A percentile compares a stretch with the other conserved stretches of the same genome.
Conservation (phyloP, 2,113 vertebrate genomes). For the Ascaphus truei region DNA sequence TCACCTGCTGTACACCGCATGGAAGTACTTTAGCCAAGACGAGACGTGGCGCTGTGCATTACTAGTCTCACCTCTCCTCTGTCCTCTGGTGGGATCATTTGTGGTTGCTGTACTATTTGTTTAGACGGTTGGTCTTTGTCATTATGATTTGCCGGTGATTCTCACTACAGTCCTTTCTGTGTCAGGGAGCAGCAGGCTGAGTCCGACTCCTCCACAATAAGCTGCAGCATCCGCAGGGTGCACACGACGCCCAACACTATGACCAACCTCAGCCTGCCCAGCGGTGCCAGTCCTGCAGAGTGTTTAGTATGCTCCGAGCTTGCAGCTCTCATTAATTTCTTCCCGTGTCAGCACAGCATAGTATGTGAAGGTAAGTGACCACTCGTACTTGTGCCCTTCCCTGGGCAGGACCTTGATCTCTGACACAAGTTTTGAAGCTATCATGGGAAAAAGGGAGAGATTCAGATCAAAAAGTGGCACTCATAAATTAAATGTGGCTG, state of each 20-base stretch:
- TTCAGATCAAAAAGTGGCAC: too few relatives aligned
- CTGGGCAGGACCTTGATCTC: too few relatives aligned
- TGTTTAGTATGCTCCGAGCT: constrained; percentile 97
- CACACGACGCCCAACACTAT: constrained; percentile 90
- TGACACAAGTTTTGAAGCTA: too few relatives aligned
- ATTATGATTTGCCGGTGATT: neutral
- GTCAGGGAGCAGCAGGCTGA: constrained; percentile 75
- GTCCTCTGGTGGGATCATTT: too few relatives aligned
- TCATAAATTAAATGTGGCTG: too few relatives aligned
- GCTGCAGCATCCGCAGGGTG: constrained; percentile 71
- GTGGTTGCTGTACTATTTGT: too few relatives aligned
- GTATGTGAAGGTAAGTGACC: constrained; percentile 92
- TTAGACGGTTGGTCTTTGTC: too few relatives aligned
- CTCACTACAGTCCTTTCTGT: neutral
- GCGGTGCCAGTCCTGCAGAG: constrained; percentile 73
- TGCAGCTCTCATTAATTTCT: constrained; percentile 86
- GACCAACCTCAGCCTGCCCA: constrained; percentile 83
- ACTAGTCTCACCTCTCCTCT: too few relatives aligned
- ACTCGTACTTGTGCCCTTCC: too few relatives aligned
- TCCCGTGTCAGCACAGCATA: constrained; percentile 92
- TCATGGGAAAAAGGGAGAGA: too few relatives aligned
- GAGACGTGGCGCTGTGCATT: neutral
- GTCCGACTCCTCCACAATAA: constrained; percentile 57
- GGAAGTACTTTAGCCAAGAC: too few relatives aligned
- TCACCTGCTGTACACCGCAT: too few relatives aligned